Evolutionary conservation across 2,797 vertebrate species (phyloP).

Genomic region (Acanthurus leucopareius): DNA sequence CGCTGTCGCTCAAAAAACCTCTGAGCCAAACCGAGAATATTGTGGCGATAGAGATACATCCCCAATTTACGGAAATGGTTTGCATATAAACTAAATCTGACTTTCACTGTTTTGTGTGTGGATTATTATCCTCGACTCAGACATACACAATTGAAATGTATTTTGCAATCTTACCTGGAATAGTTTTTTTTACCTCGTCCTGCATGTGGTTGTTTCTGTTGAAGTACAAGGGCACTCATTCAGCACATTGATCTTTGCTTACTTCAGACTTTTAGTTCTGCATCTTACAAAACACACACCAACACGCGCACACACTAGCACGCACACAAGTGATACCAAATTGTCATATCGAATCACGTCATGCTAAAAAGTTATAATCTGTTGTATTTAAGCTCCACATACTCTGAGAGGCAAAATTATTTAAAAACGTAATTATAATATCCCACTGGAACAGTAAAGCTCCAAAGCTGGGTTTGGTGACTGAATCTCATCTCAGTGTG

Average conservation of each 20-base stretch:
- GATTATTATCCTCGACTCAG: conserved; percentile 4
- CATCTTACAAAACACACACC: conserved; percentile 19
- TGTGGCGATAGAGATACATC: not conserved
- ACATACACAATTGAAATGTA: not conserved
- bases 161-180: conserved; percentile 56
- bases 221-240: conserved; percentile 24
- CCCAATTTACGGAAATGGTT: not conserved
- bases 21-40: not conserved
- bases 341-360: not conserved
- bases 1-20: conserved; percentile 10
- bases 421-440: not conserved
- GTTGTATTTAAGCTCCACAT: not conserved
- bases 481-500: conserved; percentile 38
- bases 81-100: not conserved
- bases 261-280: conserved; percentile 27
- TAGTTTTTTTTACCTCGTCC: conserved; percentile 30
- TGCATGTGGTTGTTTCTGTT: conserved; percentile 11
- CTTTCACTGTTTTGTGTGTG: not conserved
- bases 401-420: not conserved
- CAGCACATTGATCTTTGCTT: conserved; percentile 43
- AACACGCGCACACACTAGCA: conserved; percentile 20
- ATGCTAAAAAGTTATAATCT: not conserved
- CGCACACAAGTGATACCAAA: conserved; percentile 1
- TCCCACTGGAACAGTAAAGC: not conserved
- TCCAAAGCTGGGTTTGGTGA: conserved; percentile 14